Evolutionary conservation across 2,888 invertebrate species (phyloP), one percentile per base, ranked within the genome.

Genomic region (Megalurothrips usitatus): DNA sequence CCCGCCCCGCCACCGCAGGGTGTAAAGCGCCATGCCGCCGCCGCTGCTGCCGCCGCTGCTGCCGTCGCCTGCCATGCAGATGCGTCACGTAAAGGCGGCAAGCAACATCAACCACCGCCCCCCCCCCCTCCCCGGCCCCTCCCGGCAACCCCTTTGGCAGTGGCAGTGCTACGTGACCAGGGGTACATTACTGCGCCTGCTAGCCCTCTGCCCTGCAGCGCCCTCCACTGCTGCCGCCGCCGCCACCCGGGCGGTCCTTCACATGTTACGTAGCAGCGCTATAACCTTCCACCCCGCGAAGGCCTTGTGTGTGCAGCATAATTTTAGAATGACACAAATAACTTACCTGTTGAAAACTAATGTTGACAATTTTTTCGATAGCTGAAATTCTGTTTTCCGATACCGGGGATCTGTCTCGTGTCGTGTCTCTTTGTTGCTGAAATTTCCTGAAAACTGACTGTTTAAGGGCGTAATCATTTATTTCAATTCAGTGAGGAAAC

Each of bases 41-140:
- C 34, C 6, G 34, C 34, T 43, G 34, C 34, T 43, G 34, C 34
- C 6, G 34, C 34, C 6, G 34, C 34, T 43, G 34, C 52, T 19
- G 52, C 58, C 58, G 34, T 4, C 58, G 58, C 58, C 58, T 14
- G 68, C 23, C 68, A 75, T 75, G 68, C 68, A 75, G 68, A 75
- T 75, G 68, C 68, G 68, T 75, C 68, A 75, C 68, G 68, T 75
- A 23, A 75, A 26, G 68, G 23, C 68, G 68, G 23, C 26, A 12
- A 19, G 68, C 68, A 26, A 23, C 68, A 26, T 26, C 23, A 75
- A 23, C 23, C 26, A 12, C 68, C 11, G 26, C 68, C 68, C 12
- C 68, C 34, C 68, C 1, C 68, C 68, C 68, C 26, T n/a, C 68
- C 23, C 9, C 8, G 68, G 23, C 68, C 68, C 68, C 52, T 52